These are phyloP conservation scores for Copsychus sechellarum DNA, from an alignment of 2,113 vertebrate species.

Conservation along the genomic window DNA sequence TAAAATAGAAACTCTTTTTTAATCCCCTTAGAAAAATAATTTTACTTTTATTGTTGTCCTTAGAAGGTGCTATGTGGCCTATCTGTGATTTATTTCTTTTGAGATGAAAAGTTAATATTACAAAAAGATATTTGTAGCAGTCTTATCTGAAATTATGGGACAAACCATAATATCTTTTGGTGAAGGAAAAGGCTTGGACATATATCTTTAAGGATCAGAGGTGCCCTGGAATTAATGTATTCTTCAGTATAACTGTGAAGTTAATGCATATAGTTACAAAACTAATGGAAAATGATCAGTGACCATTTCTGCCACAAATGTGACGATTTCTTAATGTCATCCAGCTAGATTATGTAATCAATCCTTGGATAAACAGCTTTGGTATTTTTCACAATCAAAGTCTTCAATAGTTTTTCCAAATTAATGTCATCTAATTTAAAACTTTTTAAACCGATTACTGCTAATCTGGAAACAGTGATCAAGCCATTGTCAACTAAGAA, in stretches of 20 bases:
- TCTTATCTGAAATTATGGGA: slow-evolving; percentile 16
- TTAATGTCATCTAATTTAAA: slow-evolving; percentile 54
- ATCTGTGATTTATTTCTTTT: not conserved
- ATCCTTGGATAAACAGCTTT: slow-evolving; percentile 46
- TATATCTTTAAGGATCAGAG: not conserved
- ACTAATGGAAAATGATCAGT: slow-evolving; percentile 51
- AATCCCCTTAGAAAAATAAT: slow-evolving; percentile 19
- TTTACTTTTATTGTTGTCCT: not conserved
- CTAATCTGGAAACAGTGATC: slow-evolving; percentile 46
- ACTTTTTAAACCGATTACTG: slow-evolving; percentile 31
- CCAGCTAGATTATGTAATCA: slow-evolving; percentile 53
- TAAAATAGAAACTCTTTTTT: not conserved
- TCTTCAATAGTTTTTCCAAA: slow-evolving; percentile 49
- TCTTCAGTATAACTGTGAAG: not conserved
- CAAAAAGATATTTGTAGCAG: slow-evolving; percentile 5
- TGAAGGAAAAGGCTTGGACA: not conserved
- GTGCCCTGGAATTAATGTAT: not conserved
- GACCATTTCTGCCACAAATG: not conserved
- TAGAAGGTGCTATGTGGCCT: not conserved
- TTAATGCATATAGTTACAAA: slow-evolving; percentile 32
- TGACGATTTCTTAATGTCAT: slow-evolving; percentile 51
- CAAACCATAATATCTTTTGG: not conserved
- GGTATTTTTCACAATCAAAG: slow-evolving; percentile 25
- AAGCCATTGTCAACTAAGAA: slow-evolving; percentile 27
- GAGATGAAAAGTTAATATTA: not conserved